Conservation (phyloP, 2,113 vertebrate species). For the Mus spicilegus region DNA sequence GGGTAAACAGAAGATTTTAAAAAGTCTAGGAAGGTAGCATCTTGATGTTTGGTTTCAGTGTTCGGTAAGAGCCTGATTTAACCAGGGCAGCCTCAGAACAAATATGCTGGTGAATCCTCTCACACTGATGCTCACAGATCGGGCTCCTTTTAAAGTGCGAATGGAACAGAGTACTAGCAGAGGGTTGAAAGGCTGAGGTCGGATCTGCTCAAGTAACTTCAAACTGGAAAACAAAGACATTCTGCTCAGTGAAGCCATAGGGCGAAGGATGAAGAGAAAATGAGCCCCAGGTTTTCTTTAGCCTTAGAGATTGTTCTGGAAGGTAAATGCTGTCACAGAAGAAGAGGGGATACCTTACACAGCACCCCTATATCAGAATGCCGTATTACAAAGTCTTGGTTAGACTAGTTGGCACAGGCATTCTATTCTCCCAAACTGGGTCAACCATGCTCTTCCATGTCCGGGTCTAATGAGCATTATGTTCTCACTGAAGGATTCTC, state of each 20-base stretch:
- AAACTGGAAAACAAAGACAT: neutral
- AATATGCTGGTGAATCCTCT: neutral
- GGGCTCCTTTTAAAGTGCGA: neutral
- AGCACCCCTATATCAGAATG: neutral
- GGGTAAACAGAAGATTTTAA: neutral
- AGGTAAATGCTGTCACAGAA: rapidly evolving
- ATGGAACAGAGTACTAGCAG: neutral
- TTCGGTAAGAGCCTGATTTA: neutral
- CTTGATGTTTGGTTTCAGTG: neutral
- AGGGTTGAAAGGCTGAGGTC: neutral
- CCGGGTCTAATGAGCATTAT: neutral
- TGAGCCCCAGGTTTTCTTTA: neutral
- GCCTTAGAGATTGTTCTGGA: neutral
- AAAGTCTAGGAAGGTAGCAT: neutral
- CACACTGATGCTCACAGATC: neutral
- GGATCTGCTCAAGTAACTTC: neutral
- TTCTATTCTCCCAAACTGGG: neutral
- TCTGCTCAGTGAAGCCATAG: neutral
- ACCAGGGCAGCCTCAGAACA: neutral
- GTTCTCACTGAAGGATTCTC: neutral
- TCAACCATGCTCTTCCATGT: neutral
- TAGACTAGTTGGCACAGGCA: neutral
- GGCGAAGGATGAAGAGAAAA: neutral
- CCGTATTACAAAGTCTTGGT: no score
- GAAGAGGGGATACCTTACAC: neutral